Evolutionary conservation across 2,113 vertebrate species (phyloP), one percentile per base, ranked within the genome.

Genomic region (Neotoma lepida): DNA sequence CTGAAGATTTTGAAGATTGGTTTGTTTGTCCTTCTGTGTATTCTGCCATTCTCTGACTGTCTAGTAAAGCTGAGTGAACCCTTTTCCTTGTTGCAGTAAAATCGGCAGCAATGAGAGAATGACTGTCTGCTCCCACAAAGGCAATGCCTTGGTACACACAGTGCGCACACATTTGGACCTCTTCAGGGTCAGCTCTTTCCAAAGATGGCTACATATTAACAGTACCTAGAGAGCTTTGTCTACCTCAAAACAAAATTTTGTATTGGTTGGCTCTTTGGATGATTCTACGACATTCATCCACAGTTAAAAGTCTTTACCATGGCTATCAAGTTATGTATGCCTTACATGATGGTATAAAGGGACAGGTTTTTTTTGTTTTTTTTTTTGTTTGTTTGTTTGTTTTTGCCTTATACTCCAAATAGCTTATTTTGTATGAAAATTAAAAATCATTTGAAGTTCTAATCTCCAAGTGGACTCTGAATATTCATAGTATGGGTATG

Each of bases 121-220:
- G 87, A 44, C n/a, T 80, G 6, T n/a, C n/a, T n/a, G n/a, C n/a
- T n/a, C n/a, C n/a, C 51, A 84, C 66, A 92, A 35, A 90, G 82
- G 30, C 35, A 12, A 92, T n/a, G 41, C n/a, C 2, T 24, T 26
- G 26, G 13, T 41, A 28, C 35, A 26, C 12, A 51, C 46, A 61
- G 28, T 14, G 17, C 68, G 91, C 20, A 76, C 66, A 54, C 41
- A 35, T 39, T 24, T 24, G 46, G 39, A 26, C 6, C 24, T 51
- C 28, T 80, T 30, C 28, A 0, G 3, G 58, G 35, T 7, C 6
- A 51, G 33, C 39, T 77, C 33, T 88, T 89, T 84, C 17, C 51
- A 92, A 84, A 86, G 3, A 24, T 73, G 22, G 4, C 1, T 90
- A 15, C 15, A 56, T 5, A n/a, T 58, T 35, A 70, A 9, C 71